A percentile compares a stretch with the other conserved stretches of the same genome.
Conservation (phyloP, 2,797 vertebrate genomes). For the Dryobates pubescens region DNA sequence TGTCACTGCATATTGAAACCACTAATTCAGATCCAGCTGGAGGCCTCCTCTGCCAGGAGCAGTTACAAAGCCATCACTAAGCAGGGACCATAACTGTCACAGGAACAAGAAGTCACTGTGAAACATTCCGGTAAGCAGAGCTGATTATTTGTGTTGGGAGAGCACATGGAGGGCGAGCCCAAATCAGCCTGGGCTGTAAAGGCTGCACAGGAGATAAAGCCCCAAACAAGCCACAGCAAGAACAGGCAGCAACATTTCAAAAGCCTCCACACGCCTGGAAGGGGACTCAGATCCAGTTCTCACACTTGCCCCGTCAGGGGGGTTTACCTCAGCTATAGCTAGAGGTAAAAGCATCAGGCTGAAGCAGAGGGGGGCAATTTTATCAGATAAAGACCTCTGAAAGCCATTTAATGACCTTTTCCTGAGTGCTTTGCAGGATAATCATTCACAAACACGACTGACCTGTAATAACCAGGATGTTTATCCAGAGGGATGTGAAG, state of each 20-base stretch:
- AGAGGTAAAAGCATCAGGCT: neutral
- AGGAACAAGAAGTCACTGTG: neutral
- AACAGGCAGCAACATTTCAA: constrained; percentile 18
- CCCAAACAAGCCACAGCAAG: constrained; percentile 44
- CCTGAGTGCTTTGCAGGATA: neutral
- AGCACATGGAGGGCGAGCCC: neutral
- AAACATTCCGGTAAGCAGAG: neutral
- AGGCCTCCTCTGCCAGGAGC: neutral
- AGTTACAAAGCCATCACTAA: neutral
- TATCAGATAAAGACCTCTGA: neutral
- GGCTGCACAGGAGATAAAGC: neutral
- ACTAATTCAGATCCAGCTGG: neutral
- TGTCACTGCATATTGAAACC: neutral
- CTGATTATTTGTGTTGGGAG: fast-evolving
- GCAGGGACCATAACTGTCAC: fast-evolving
- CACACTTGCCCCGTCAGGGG: neutral
- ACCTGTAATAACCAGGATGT: constrained; percentile 44
- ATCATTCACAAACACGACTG: neutral
- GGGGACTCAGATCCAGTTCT: neutral
- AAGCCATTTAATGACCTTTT: neutral
- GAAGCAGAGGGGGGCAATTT: neutral
- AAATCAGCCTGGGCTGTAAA: neutral
- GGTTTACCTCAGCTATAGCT: fast-evolving
- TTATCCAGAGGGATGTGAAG: constrained; percentile 43
- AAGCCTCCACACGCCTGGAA: neutral